Percentiles rank a stretch among this genome's conserved stretches.
phyloP scores from a whole-genome alignment of 2,113 vertebrate species.

The Limnothrissa miodon region DNA sequence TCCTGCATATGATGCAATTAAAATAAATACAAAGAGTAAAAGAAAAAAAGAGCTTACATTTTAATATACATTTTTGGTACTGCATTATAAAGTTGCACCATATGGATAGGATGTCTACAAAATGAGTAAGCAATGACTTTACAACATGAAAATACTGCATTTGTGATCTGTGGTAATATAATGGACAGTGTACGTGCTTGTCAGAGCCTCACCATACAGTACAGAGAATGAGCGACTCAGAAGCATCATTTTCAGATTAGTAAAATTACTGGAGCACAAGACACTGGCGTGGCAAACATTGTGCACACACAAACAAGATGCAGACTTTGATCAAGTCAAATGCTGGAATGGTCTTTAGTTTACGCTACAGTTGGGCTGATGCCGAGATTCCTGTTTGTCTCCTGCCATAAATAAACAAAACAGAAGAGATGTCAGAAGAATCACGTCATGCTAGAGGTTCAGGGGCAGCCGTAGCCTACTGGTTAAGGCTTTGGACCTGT shows the following conservation, averaged over 20 bases:
- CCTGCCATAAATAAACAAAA: neutral
- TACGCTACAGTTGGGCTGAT: slow-evolving; percentile 57
- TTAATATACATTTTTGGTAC: too few species aligned
- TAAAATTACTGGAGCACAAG: slow-evolving; percentile 64
- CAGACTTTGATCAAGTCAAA: slow-evolving; percentile 54
- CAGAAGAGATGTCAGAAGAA: neutral
- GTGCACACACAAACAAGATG: slow-evolving; percentile 51
- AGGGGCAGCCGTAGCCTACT: too few species aligned
- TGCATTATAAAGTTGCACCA: neutral
- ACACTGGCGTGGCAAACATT: slow-evolving; percentile 57
- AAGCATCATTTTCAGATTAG: slow-evolving; percentile 15
- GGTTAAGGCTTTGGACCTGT: too few species aligned
- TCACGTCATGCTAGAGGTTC: too few species aligned
- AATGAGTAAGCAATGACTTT: neutral
- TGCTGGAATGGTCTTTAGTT: slow-evolving; percentile 62
- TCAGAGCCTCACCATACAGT: neutral
- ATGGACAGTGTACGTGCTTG: neutral
- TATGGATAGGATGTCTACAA: neutral
- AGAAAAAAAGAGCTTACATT: too few species aligned
- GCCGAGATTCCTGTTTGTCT: neutral
- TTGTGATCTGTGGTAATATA: neutral
- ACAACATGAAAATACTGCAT: neutral
- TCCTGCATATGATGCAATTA: too few species aligned
- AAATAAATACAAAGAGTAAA: too few species aligned
- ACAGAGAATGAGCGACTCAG: neutral